Percentiles rank a stretch among this genome's conserved stretches.
Conservation (phyloP, 2,113 vertebrate genomes). For the Nymphicus hollandicus region DNA sequence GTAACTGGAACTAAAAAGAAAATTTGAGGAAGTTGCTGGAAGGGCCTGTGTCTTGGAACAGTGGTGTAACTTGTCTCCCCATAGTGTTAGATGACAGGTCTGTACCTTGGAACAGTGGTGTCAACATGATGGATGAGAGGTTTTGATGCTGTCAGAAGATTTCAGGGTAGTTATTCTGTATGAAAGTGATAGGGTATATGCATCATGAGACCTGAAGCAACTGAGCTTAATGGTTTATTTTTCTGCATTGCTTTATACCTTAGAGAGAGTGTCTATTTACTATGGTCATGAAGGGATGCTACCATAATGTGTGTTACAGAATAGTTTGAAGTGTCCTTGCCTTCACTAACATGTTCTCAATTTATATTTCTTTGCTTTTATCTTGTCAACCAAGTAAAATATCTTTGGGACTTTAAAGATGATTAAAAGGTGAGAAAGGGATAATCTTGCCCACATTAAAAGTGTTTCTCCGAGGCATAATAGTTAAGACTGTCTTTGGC, state of each 20-base stretch:
- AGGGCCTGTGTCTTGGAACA: background rate
- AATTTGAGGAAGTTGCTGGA: background rate
- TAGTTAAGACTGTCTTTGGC: background rate
- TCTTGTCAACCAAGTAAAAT: slow-evolving; percentile 39
- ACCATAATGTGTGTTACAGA: background rate
- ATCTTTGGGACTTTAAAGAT: slow-evolving; percentile 33
- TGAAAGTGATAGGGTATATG: background rate
- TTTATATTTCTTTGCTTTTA: slow-evolving; percentile 21
- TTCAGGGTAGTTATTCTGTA: background rate
- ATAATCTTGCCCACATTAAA: background rate
- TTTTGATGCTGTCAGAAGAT: background rate
- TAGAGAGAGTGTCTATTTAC: background rate
- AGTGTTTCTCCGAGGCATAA: background rate
- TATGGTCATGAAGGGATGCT: background rate
- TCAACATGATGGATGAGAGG: background rate
- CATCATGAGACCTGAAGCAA: background rate
- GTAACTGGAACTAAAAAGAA: background rate
- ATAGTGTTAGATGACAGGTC: background rate
- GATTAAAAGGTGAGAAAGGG: slow-evolving; percentile 37
- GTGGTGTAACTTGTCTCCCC: background rate
- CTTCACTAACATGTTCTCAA: background rate
- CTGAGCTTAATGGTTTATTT: rapidly evolving
- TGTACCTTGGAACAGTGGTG: rapidly evolving
- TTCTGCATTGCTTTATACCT: background rate
- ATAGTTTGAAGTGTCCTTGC: background rate